Percentiles rank a stretch among this genome's conserved stretches.
phyloP scores from a whole-genome alignment of 2,113 vertebrate genomes.

The Galemys pyrenaicus region DNA sequence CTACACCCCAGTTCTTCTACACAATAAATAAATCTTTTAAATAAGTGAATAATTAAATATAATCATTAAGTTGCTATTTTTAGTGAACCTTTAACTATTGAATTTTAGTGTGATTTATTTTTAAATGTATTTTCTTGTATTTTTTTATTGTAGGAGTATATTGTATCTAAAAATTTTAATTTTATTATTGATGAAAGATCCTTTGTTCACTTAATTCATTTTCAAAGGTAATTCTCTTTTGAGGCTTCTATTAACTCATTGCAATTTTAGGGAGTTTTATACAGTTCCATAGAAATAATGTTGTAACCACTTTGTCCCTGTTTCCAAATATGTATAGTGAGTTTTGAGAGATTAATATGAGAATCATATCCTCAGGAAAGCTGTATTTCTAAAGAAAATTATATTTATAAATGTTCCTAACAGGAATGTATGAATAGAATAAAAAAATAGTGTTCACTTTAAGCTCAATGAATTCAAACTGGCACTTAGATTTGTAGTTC shows the following conservation, averaged over 20 bases:
- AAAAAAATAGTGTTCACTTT: slow-evolving; percentile 8
- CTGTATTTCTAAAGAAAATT: slow-evolving; percentile 15
- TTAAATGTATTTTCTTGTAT: background rate
- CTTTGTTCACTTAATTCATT: slow-evolving; percentile 38
- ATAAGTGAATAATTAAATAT: background rate
- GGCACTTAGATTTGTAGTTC: slow-evolving; percentile 14
- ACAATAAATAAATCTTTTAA: too few species aligned
- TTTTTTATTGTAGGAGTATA: background rate
- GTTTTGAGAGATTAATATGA: slow-evolving; percentile 26
- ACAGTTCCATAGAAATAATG: background rate
- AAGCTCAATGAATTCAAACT: background rate
- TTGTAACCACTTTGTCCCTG: background rate
- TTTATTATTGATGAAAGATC: background rate
- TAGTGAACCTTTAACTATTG: background rate
- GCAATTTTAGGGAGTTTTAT: background rate
- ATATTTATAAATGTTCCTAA: background rate
- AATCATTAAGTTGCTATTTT: background rate
- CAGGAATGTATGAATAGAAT: background rate
- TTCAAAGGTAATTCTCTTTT: background rate
- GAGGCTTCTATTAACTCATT: slow-evolving; percentile 31
- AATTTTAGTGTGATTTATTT: background rate
- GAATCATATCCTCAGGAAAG: background rate
- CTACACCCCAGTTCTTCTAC: too few species aligned
- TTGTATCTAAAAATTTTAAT: background rate
- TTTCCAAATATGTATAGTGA: background rate